Percentiles rank a stretch among this genome's conserved stretches.
Conservation (phyloP, 2,797 vertebrate genomes). For the Cephalopachus bancanus region DNA sequence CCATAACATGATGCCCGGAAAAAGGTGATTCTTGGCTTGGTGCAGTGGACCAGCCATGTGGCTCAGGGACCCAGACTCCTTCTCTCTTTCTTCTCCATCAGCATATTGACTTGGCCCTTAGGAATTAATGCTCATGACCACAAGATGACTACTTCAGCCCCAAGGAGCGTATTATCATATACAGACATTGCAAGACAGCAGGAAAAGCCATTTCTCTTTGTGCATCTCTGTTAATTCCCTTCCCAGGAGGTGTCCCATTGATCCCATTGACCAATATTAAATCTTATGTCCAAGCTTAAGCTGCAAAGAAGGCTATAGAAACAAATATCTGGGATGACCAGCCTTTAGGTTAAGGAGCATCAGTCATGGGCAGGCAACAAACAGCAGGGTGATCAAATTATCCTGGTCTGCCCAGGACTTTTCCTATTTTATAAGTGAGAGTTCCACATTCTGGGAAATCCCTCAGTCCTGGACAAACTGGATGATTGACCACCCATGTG, state of each 20-base stretch:
- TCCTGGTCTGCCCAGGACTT: neutral
- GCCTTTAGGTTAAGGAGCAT: neutral
- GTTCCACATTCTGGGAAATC: neutral
- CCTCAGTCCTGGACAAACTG: neutral
- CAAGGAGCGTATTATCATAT: neutral
- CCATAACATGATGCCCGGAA: neutral
- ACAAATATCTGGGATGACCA: neutral
- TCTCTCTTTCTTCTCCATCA: neutral
- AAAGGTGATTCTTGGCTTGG: neutral
- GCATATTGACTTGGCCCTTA: neutral
- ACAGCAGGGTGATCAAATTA: neutral
- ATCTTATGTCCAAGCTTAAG: neutral
- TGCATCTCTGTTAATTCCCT: neutral
- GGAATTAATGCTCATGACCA: neutral
- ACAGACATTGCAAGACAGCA: neutral
- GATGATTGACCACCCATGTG: neutral
- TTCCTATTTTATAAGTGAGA: neutral
- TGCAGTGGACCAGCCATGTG: neutral
- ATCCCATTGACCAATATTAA: neutral
- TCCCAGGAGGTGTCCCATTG: neutral
- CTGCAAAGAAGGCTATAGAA: neutral
- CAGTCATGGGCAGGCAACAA: neutral
- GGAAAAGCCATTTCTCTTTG: neutral
- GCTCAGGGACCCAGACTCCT: neutral
- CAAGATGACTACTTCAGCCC: neutral